Evolutionary conservation across 1,140 invertebrate genomes (phyloP).

Genomic region (Zaprionus inermis): DNA sequence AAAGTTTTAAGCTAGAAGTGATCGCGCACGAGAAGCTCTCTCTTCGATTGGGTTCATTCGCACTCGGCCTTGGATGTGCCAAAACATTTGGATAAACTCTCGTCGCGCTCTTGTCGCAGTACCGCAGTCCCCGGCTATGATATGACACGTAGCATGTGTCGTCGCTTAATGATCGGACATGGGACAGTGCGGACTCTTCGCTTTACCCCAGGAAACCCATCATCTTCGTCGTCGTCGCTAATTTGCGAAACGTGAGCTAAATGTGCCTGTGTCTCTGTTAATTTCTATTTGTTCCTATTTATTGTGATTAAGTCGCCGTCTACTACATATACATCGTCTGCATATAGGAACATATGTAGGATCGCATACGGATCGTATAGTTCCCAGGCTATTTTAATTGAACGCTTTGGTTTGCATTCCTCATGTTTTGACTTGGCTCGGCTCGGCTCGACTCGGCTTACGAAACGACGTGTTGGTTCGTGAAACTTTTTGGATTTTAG

Average conservation of each 20-base stretch:
- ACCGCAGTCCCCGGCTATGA: slow-evolving; percentile 14
- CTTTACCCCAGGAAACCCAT: slow-evolving; percentile 24
- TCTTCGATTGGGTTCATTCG: not conserved
- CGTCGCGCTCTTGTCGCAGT: no score
- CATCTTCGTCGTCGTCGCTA: slow-evolving; percentile 29
- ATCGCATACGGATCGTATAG: slow-evolving; percentile 26
- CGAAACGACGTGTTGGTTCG: not conserved
- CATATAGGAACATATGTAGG: not conserved
- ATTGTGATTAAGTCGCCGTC: slow-evolving; percentile 61
- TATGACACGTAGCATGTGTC: slow-evolving; percentile 12
- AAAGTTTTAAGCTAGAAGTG: no score
- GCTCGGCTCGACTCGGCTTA: slow-evolving; percentile 2
- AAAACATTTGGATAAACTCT: slow-evolving; percentile 5
- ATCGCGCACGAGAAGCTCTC: not conserved
- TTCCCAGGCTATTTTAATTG: slow-evolving; percentile 59
- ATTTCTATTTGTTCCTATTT: slow-evolving; percentile 65
- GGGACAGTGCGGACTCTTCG: not conserved
- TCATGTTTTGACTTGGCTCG: not conserved
- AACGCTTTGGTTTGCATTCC: slow-evolving; percentile 18
- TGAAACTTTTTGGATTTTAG: slow-evolving; percentile 9
- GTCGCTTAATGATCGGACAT: slow-evolving; percentile 8
- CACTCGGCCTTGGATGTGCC: not conserved
- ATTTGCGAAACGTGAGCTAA: slow-evolving; percentile 71
- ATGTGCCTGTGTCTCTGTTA: slow-evolving; percentile 54
- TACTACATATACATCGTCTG: not conserved